A percentile compares a stretch with the other conserved stretches of the same genome.
Evolutionary conservation across 2,888 invertebrate genomes (phyloP).

Genomic region (Phragmatobia fuliginosa): DNA sequence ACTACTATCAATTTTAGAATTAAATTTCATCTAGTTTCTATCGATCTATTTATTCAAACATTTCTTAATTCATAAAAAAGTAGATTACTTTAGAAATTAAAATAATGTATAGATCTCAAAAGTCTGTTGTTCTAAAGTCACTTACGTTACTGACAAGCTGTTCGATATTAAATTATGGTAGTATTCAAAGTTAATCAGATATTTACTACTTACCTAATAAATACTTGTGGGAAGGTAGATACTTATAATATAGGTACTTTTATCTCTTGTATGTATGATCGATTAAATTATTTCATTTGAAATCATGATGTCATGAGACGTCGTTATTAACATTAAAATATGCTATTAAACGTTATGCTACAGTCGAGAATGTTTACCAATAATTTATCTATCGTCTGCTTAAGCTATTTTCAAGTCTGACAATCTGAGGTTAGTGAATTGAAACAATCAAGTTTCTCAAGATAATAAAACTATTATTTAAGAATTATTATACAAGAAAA

Average conservation of each 20-base stretch:
- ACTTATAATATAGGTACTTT: too few relatives aligned
- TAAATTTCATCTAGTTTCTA: too few relatives aligned
- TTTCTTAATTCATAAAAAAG: too few relatives aligned
- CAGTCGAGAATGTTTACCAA: neutral
- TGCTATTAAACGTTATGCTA: neutral
- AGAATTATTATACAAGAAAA: neutral
- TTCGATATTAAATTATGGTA: neutral
- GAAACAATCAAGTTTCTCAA: neutral
- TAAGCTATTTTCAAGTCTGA: too few relatives aligned
- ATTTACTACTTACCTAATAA: too few relatives aligned
- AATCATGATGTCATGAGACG: neutral
- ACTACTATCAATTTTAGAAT: too few relatives aligned
- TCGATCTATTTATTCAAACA: too few relatives aligned
- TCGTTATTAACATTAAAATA: neutral
- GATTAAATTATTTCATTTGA: neutral
- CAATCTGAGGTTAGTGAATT: neutral
- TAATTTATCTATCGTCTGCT: neutral
- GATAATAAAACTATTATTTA: neutral
- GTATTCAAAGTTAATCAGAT: too few relatives aligned
- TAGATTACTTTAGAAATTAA: too few relatives aligned
- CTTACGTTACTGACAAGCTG: neutral
- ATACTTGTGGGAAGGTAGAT: too few relatives aligned
- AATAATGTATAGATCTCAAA: too few relatives aligned
- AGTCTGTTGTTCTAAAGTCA: neutral
- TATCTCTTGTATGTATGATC: too few relatives aligned